Percentiles rank a stretch among this genome's conserved stretches.
Evolutionary conservation across 2,113 vertebrate species (phyloP).

Genomic region (Mirounga angustirostris): DNA sequence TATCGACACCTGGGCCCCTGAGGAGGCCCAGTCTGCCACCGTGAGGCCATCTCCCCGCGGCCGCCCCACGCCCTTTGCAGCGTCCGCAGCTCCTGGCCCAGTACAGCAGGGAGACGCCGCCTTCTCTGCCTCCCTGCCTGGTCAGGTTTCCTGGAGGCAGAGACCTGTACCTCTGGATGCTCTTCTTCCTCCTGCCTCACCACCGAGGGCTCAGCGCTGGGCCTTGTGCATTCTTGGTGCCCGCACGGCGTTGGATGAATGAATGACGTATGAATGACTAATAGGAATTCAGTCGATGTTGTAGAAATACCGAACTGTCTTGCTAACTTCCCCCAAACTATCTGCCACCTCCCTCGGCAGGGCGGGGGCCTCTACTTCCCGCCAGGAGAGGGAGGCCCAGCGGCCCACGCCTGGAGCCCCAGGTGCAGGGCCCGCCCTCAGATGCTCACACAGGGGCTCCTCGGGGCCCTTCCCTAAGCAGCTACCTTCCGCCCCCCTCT

Average conservation of each 20-base stretch:
- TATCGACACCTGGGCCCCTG: not conserved
- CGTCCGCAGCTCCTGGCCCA: rapidly evolving
- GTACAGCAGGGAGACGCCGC: not conserved
- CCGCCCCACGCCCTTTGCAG: rapidly evolving
- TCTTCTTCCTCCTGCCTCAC: not conserved
- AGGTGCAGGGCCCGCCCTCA: not conserved
- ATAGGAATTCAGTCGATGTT: not conserved
- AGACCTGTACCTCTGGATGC: too few relatives aligned
- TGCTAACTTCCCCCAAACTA: not conserved
- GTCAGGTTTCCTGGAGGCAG: too few relatives aligned
- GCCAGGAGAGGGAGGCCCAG: not conserved
- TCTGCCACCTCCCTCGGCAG: too few relatives aligned
- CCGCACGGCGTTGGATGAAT: not conserved
- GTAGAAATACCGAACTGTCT: not conserved
- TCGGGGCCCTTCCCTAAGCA: not conserved
- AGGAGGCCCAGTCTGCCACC: not conserved
- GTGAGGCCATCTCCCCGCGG: rapidly evolving
- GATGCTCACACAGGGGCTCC: not conserved
- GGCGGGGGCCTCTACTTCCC: not conserved
- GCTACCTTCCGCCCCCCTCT: not conserved
- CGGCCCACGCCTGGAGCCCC: not conserved
- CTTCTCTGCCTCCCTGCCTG: not conserved
- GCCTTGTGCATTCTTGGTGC: not conserved
- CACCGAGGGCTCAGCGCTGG: not conserved
- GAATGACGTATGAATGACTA: not conserved